Evolutionary conservation across 2,113 vertebrate species (phyloP), one percentile per base, ranked within the genome.

Genomic region (Colistium nudipinnis): DNA sequence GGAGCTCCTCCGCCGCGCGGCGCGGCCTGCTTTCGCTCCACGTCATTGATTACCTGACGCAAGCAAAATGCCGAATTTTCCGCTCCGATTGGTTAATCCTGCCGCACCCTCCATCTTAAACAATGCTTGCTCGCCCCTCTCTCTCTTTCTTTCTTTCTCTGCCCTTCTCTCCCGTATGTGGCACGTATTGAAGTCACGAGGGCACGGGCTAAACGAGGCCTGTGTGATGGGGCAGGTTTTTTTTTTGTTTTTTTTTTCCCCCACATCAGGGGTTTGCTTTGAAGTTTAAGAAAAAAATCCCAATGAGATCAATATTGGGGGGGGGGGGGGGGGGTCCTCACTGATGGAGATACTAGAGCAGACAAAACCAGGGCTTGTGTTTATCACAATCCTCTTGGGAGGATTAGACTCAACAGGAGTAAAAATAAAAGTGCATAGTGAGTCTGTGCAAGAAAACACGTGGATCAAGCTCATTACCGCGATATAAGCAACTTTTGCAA

Each of bases 1-100:
- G 35, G 20, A 79, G 65, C 60, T 67, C 65, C 62, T 81, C 51
- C 43, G 31, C 69, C 36, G 61, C 78, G 83, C 69, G 36, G 70
- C 74, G 64, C 70, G 74, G n/a, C 80, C 73, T 70, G 74, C 81
- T 68, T n/a, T 87, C 57, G 41, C 88, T 88, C 67, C 73, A 82
- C 62, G 22, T 80, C 89, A 91, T 90, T 88, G 90, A 93, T 92
- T 91, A 74, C 71, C 83, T 85, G 84, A 89, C 81, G 87, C 77
- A 87, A 89, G 84, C 74, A 70, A 83, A 86, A 88, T n/a, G 86
- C 83, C 73, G 85, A 86, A 84, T 85, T 78, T 78, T 62, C 45
- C 45, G 39, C 61, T 80, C 74, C 41, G 81, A 87, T 84, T 83
- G n/a, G 78, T 92, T 88, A 92, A 90, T 90, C 87, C 88, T 78